Percentiles rank a stretch among this genome's conserved stretches.
Evolutionary conservation across 1,140 invertebrate genomes (phyloP).

Genomic region (Octopus bimaculoides): DNA sequence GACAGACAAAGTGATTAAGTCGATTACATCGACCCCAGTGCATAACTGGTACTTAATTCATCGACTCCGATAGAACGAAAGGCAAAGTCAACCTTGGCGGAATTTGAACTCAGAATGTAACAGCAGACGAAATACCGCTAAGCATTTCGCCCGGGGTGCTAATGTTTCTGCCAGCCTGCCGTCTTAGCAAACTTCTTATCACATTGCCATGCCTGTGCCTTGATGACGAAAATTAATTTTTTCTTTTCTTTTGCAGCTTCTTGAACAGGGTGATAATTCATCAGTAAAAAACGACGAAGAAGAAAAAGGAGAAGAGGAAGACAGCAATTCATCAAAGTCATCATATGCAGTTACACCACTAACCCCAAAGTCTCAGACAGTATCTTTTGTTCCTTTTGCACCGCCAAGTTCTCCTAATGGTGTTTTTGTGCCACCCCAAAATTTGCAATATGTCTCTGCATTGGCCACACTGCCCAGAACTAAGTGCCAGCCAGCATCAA

Average conservation of each 20-base stretch:
- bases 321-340: conserved; percentile 12
- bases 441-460: conserved; percentile 39
- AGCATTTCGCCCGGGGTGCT: too few relatives aligned
- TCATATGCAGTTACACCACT: conserved; percentile 26
- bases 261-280: conserved; percentile 13
- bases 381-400: conserved; percentile 32
- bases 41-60: too few relatives aligned
- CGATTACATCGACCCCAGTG: too few relatives aligned
- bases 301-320: conserved; percentile 22
- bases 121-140: too few relatives aligned
- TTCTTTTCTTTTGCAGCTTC: conserved; percentile 16
- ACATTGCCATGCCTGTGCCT: too few relatives aligned
- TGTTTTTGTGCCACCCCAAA: conserved; percentile 19
- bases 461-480: conserved; percentile 44
- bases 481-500: neutral
- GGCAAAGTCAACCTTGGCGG: too few relatives aligned
- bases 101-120: too few relatives aligned
- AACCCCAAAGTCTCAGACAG: conserved; percentile 46
- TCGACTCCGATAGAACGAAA: too few relatives aligned
- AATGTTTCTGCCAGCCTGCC: too few relatives aligned
- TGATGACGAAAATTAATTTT: neutral
- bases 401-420: conserved; percentile 27
- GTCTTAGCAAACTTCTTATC: too few relatives aligned
- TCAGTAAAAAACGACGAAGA: conserved; percentile 9
- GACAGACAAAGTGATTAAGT: too few relatives aligned